Conservation (phyloP, 2,888 invertebrate genomes). For the Agriotes lineatus region DNA sequence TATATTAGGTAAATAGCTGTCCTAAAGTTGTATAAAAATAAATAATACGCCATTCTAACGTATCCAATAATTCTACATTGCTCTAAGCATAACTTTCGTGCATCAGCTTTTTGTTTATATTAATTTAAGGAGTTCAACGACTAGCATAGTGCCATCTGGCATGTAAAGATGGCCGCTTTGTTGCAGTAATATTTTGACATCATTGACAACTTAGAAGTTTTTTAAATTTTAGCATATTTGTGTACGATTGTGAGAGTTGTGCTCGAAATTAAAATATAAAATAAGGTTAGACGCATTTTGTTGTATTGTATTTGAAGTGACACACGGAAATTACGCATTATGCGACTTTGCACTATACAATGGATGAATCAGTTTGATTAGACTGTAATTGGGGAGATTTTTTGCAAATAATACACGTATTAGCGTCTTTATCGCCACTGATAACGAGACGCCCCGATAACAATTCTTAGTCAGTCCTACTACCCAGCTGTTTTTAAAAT, state of each 20-base stretch:
- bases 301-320: not conserved
- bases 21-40: too few species aligned
- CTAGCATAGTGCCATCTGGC: constrained; percentile 23
- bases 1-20: too few species aligned
- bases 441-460: not conserved
- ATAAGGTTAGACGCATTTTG: constrained; percentile 23
- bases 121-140: not conserved
- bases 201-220: constrained; percentile 32
- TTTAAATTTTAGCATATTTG: constrained; percentile 36
- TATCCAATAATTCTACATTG: too few species aligned
- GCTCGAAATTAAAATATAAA: constrained; percentile 6
- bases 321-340: not conserved
- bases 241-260: constrained; percentile 22
- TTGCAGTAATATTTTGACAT: constrained; percentile 38
- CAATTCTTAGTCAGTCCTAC: not conserved
- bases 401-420: constrained; percentile 13
- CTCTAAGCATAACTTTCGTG: too few species aligned
- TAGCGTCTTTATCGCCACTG: constrained; percentile 11
- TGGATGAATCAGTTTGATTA: constrained; percentile 28
- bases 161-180: constrained; percentile 37
- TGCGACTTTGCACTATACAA: not conserved
- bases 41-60: too few species aligned
- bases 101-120: not conserved
- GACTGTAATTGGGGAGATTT: constrained; percentile 10
- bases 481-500: constrained; percentile 6